These are phyloP conservation scores for Myotis planiceps DNA, from an alignment of 2,797 vertebrate genomes.

Conservation along the genomic window DNA sequence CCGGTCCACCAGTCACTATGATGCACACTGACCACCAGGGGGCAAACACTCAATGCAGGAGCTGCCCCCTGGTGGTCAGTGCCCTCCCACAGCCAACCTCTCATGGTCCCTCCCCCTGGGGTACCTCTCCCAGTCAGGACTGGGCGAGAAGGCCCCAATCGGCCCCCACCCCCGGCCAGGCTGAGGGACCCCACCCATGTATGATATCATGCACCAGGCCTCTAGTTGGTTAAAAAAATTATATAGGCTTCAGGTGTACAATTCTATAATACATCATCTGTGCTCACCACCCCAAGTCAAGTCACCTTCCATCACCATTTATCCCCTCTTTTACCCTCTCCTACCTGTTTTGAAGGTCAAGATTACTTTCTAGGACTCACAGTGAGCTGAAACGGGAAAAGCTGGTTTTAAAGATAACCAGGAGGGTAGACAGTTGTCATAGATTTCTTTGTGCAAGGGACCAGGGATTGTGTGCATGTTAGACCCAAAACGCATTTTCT, in stretches of 20 bases:
- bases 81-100: too few species aligned
- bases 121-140: too few species aligned
- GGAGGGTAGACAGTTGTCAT: too few species aligned
- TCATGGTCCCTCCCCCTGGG: too few species aligned
- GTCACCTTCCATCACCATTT: neutral
- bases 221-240: neutral
- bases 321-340: neutral
- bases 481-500: neutral
- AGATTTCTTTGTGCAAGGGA: neutral
- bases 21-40: too few species aligned
- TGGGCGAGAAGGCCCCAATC: too few species aligned
- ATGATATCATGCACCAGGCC: too few species aligned
- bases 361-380: neutral
- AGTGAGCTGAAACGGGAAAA: neutral
- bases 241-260: neutral
- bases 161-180: too few species aligned
- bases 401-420: neutral
- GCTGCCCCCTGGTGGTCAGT: too few species aligned
- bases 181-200: too few species aligned
- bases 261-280: neutral
- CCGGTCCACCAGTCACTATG: too few species aligned
- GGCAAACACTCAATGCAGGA: too few species aligned
- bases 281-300: neutral
- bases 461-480: accelerated
- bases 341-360: neutral